Evolutionary conservation across 2,888 invertebrate genomes (phyloP).

Genomic region (Ormyrus pomaceus): DNA sequence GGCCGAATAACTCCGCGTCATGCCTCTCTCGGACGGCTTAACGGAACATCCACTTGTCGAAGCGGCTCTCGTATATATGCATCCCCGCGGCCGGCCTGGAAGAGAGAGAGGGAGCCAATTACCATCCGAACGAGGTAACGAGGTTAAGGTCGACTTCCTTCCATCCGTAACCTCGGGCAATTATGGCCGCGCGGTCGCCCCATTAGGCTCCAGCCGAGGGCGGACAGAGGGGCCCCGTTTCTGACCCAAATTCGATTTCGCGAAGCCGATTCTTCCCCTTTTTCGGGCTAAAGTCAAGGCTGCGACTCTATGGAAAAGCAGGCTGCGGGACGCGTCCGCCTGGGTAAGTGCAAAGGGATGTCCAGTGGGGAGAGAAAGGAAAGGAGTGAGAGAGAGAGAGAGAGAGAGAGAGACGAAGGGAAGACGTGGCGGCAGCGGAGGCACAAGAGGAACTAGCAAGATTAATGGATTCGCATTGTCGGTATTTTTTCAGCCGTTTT

Average conservation of each 20-base stretch:
- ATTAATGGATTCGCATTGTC: slow-evolving; percentile 76
- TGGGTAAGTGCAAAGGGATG: slow-evolving; percentile 73
- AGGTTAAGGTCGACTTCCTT: slow-evolving; percentile 62
- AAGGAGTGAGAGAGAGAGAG: slow-evolving; percentile 41
- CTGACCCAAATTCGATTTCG: slow-evolving; percentile 58
- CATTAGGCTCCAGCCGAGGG: slow-evolving; percentile 46
- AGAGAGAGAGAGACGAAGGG: slow-evolving; percentile 2
- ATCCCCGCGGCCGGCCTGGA: not conserved
- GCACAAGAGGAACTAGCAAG: slow-evolving; percentile 67
- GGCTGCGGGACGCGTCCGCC: not conserved
- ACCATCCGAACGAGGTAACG: slow-evolving; percentile 61
- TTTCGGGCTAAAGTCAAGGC: slow-evolving; percentile 12
- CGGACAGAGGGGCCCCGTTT: slow-evolving; percentile 23
- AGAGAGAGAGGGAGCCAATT: slow-evolving; percentile 34
- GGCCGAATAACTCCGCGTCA: slow-evolving; percentile 53
- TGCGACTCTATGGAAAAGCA: slow-evolving; percentile 4
- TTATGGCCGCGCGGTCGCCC: slow-evolving; percentile 29
- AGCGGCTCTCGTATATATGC: not conserved
- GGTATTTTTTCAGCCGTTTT: slow-evolving; percentile 75
- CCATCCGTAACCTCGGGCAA: slow-evolving; percentile 62
- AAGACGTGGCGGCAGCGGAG: slow-evolving; percentile 31
- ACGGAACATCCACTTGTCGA: slow-evolving; percentile 63
- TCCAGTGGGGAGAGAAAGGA: slow-evolving; percentile 61
- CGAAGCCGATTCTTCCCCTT: slow-evolving; percentile 36
- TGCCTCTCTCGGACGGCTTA: slow-evolving; percentile 45